Conservation (phyloP, 1,140 invertebrate species). For the Magallana ariakensis region DNA sequence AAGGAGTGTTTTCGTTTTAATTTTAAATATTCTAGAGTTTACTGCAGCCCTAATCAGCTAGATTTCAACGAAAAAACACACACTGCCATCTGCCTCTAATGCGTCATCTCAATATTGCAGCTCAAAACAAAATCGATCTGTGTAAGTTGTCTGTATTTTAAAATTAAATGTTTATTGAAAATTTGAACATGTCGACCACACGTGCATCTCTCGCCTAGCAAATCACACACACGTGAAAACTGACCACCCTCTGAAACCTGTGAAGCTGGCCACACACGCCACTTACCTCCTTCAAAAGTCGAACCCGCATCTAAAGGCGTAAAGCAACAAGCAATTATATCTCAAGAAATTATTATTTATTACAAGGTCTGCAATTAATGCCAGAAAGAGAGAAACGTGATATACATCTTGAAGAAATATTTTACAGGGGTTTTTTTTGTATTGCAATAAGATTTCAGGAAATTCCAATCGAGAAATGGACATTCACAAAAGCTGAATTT, state of each 20-base stretch:
- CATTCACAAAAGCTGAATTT: too few species aligned
- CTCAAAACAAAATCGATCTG: not conserved
- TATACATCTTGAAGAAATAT: too few species aligned
- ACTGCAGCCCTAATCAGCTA: not conserved
- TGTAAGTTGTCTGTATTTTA: not conserved
- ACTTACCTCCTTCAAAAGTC: constrained; percentile 5
- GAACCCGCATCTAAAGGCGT: constrained; percentile 16
- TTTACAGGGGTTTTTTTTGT: too few species aligned
- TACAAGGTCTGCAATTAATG: not conserved
- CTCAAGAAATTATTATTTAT: not conserved
- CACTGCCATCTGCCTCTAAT: constrained; percentile 10
- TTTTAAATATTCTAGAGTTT: too few species aligned
- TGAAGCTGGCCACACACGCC: constrained; percentile 2
- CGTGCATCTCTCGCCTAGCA: constrained; percentile 27
- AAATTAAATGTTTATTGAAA: not conserved
- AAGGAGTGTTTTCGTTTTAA: too few species aligned
- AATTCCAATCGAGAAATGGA: too few species aligned
- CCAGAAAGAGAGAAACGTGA: too few species aligned
- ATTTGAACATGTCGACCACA: not conserved
- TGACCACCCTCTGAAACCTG: not conserved
- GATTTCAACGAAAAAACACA: not conserved
- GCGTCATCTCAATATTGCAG: not conserved
- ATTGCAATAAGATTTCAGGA: too few species aligned
- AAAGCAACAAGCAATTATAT: constrained; percentile 20
- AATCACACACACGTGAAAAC: constrained; percentile 21